Base-by-base conservation (phyloP, 2,888 invertebrate species). In the Nycteola revayana region DNA sequence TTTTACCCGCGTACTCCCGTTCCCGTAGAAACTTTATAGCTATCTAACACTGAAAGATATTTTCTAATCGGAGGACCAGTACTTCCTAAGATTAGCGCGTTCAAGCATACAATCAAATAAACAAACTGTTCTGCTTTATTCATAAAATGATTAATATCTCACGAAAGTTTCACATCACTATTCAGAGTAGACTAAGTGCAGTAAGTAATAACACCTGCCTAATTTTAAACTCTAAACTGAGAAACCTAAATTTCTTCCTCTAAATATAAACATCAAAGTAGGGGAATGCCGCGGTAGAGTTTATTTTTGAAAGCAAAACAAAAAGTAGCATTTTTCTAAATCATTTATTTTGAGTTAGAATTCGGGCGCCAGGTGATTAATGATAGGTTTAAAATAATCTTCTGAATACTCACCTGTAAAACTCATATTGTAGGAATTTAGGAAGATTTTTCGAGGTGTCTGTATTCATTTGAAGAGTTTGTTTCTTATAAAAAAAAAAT, bases 181-280 rank as follows among this genome's bases (percentile, higher is more conserved):
- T 22, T 25, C 7, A 17, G n/a, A 4, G n/a, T 45, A 47, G 45
- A 50, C 11, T 44, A 28, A 32, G 11, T 21, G 9, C 24, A 35
- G 32, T 31, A 32, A 28, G 33, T 50, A 30, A 28, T 32, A 28
- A 20, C 28, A 33, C 7, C 7, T 27, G 3, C 8, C 30, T 53
- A 49, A 38, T 42, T 53, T 37, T 40, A 49, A 27, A 42, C 30
- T 43, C 32, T 53, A 53, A 53, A 46, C 49, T 34, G 37, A 36
- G 6, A 21, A 27, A 35, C 17, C 22, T 4, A 24, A 33, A 31
- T 35, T 36, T 29, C 28, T 28, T 4, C 11, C 8, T 42, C 28
- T 24, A 43, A 54, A 51, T 39, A 49, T 51, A 42, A 48, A 36
- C 49, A 49, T 52, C 44, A 50, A 44, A 36, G 30, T 38, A 31